Base-by-base conservation (phyloP, 2,888 invertebrate species). In the Aleiodes leptofemur region DNA sequence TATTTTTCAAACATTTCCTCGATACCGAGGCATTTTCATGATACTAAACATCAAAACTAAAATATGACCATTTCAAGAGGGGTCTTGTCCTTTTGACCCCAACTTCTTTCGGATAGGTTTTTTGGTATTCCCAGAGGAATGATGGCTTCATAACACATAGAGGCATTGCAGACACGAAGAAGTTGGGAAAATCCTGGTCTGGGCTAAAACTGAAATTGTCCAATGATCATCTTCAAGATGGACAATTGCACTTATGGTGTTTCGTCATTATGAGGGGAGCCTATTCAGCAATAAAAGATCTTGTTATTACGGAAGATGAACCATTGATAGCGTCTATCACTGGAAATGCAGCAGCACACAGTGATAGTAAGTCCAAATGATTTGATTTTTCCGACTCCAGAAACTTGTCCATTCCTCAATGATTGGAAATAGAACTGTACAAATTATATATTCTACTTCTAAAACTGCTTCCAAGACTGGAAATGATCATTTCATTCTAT, bases 291-390 rank as follows among this genome's bases (percentile, higher is more conserved):
- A 84, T 85, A 4, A 83, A 81, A 11, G 86, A 87, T 57, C 80
- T 84, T 9, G 86, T 85, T 23, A 83, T 89, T 53, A 82, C 80
- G 69, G 87, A 88, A 74, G 89, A 88, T 57, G 83, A 80, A 6
- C 89, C 88, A 4, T 85, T 86, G 43, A 81, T 88, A 66, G 88
- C 89, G 43, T 86, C 88, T 16, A 89, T 89, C 73, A 89, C 87
- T 16, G 87, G 88, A 9, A 87, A 88, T 75, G 88, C 88, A 8
- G 86, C 86, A 4, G 85, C 88, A 0, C 88, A 86, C 61, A 86
- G 85, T 73, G 83, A 83, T 50, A 84, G 89, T 88, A 76, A 88
- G 89, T 86, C n/a, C n/a, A n/a, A n/a, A n/a, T n/a, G n/a, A n/a
- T n/a, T n/a, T n/a, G n/a, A n/a, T n/a, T n/a, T n/a, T n/a, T n/a